These are phyloP conservation scores for Drosophila yakuba DNA, from an alignment of 1,140 invertebrate genomes.

Conservation along the genomic window DNA sequence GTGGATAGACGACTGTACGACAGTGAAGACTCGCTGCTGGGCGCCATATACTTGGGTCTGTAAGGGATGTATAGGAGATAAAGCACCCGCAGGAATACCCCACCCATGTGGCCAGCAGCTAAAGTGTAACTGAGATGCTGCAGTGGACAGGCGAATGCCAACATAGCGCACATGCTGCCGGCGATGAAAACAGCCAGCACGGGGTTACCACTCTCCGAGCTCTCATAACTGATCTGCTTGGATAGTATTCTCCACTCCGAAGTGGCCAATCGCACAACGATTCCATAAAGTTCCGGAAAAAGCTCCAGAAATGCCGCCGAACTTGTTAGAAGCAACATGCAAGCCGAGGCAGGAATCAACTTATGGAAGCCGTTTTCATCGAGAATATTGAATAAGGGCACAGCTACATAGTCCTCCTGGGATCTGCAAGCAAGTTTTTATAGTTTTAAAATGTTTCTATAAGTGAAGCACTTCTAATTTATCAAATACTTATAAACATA, in stretches of 20 bases:
- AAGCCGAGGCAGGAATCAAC: conserved; percentile 87
- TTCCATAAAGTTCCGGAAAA: conserved; percentile 86
- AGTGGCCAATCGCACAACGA: conserved; percentile 87
- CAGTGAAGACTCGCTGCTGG: conserved; percentile 71
- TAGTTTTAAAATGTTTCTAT: neutral
- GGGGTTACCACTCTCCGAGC: conserved; percentile 88
- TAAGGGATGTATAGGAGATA: conserved; percentile 77
- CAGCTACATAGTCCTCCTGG: conserved; percentile 85
- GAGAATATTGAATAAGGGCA: conserved; percentile 87
- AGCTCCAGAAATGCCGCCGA: conserved; percentile 88
- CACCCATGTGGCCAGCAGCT: conserved; percentile 74
- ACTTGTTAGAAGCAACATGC: conserved; percentile 87
- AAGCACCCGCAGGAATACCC: conserved; percentile 68
- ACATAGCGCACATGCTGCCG: conserved; percentile 88
- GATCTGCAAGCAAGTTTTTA: conserved; percentile 28
- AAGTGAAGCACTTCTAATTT: too few relatives aligned
- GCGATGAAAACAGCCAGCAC: conserved; percentile 88
- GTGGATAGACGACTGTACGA: conserved; percentile 80
- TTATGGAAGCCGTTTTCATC: conserved; percentile 87
- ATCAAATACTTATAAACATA: neutral
- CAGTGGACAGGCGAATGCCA: conserved; percentile 89
- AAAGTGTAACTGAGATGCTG: conserved; percentile 79
- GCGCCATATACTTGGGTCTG: conserved; percentile 77
- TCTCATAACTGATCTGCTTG: conserved; percentile 88
- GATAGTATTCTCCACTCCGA: conserved; percentile 88